Evolutionary conservation across 2,113 vertebrate genomes (phyloP).

Genomic region (Fulmarus glacialis): DNA sequence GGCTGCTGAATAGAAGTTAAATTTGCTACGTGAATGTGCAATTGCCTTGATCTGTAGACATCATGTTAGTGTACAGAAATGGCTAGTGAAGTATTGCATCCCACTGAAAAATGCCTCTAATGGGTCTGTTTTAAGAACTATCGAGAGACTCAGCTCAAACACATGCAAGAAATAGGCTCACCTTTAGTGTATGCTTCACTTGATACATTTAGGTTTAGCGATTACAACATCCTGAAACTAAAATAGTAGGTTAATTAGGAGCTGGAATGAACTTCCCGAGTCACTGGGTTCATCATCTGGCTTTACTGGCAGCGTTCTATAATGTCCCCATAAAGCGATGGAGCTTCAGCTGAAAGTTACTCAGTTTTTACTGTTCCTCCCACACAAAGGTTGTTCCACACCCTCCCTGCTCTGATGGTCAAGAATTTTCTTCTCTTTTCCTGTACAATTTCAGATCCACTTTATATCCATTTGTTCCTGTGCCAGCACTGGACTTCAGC

Average conservation of each 20-base stretch:
- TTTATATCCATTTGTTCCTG: not conserved
- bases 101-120: not conserved
- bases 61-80: not conserved
- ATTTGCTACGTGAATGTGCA: not conserved
- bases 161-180: not conserved
- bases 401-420: not conserved
- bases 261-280: conserved; percentile 22
- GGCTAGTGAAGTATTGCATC: not conserved
- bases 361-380: conserved; percentile 21
- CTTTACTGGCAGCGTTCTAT: conserved; percentile 7
- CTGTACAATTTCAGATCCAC: not conserved
- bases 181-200: not conserved
- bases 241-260: conserved; percentile 20
- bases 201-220: not conserved
- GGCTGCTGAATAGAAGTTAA: not conserved
- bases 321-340: not conserved
- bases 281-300: conserved; percentile 23
- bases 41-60: not conserved
- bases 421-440: not conserved
- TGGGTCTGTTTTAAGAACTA: not conserved
- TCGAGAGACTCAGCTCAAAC: not conserved
- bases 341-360: conserved; percentile 35
- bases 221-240: conserved; percentile 35
- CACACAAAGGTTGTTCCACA: not conserved
- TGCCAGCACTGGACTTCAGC: not conserved